Conservation (phyloP, 2,888 invertebrate species). For the Deilephila porcellus region DNA sequence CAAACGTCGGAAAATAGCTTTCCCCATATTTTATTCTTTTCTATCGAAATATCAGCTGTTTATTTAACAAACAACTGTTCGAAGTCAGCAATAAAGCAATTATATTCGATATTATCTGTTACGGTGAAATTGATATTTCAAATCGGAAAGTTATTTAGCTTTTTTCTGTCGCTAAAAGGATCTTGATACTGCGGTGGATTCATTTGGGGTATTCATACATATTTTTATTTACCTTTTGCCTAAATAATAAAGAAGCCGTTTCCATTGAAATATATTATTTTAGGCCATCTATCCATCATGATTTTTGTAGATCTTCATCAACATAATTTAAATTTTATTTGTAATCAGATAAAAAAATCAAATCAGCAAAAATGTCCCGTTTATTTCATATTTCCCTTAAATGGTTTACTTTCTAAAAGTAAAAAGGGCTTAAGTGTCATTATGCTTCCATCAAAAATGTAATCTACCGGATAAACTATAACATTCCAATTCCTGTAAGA, state of each 20-base stretch:
- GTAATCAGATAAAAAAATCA: too few relatives aligned
- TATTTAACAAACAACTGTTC: constrained; percentile 10
- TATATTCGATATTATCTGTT: constrained; percentile 9
- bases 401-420: too few relatives aligned
- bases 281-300: too few relatives aligned
- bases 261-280: neutral
- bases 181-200: neutral
- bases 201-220: neutral
- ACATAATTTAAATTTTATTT: too few relatives aligned
- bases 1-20: constrained; percentile 7
- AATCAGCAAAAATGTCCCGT: too few relatives aligned
- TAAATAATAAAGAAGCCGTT: neutral
- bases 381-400: too few relatives aligned
- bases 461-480: neutral
- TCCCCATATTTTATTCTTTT: neutral
- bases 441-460: neutral
- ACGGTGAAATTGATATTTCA: neutral
- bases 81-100: constrained; percentile 4
- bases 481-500: neutral
- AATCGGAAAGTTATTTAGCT: constrained; percentile 1
- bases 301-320: too few relatives aligned
- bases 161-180: neutral
- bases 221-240: neutral
- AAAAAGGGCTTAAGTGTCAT: too few relatives aligned
- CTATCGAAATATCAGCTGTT: neutral